These are phyloP conservation scores for Taurulus bubalis DNA, from an alignment of 2,113 vertebrate genomes.

Conservation along the genomic window DNA sequence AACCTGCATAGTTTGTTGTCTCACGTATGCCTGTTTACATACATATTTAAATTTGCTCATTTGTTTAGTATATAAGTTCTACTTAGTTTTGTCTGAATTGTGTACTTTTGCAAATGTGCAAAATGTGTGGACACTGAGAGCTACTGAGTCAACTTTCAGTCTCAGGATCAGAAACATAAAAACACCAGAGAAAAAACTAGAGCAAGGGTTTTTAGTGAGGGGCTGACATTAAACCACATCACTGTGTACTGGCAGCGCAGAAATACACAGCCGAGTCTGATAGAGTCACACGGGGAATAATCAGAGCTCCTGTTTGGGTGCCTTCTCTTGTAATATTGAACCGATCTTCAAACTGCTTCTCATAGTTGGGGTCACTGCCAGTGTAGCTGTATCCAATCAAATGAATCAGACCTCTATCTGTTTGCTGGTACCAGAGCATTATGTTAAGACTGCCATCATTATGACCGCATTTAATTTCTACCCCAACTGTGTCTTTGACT, in stretches of 20 bases:
- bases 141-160: background rate
- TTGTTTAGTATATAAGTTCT: background rate
- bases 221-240: conserved; percentile 49
- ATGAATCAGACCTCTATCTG: conserved; percentile 16
- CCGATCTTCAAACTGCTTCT: conserved; percentile 26
- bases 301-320: conserved; percentile 38
- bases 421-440: conserved; percentile 75
- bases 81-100: background rate
- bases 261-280: conserved; percentile 76
- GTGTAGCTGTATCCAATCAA: conserved; percentile 61
- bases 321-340: conserved; percentile 49
- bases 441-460: accelerated
- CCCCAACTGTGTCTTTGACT: background rate
- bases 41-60: background rate
- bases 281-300: conserved; percentile 11
- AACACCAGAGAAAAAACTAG: background rate
- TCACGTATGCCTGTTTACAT: background rate
- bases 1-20: background rate
- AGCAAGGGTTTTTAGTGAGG: conserved; percentile 51
- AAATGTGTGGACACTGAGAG: background rate
- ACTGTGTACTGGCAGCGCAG: conserved; percentile 78
- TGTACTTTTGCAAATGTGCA: background rate
- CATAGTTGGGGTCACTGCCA: background rate
- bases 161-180: background rate
- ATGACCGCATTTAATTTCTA: conserved; percentile 59